Evolutionary conservation across 2,797 vertebrate species (phyloP), one percentile per base, ranked within the genome.

Genomic region (Glyptemys insculpta): DNA sequence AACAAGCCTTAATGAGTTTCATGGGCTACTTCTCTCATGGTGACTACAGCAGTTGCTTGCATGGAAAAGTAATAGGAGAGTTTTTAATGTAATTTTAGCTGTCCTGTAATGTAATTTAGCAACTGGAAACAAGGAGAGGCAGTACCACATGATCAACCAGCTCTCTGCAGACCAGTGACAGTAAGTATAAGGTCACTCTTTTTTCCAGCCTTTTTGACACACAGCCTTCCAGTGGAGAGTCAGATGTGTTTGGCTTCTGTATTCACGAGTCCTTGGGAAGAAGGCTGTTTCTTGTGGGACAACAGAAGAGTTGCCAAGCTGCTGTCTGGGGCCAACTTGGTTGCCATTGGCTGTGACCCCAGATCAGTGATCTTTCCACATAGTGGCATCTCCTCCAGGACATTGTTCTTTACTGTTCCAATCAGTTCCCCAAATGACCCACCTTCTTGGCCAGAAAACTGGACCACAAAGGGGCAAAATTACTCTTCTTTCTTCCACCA

Each of bases 31-130:
- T 85, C 90, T 90, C n/a, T 37, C 23, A 72, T 89, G 93, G 90
- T 96, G 94, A 97, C 80, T 92, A 74, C 74, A 94, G 94, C 94
- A 97, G 91, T 94, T 96, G 97, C 89, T 94, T 87, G 88, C 94
- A 23, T 93, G 96, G 97, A 96, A 95, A 95, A 97, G 94, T 87
- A 96, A 79, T 96, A 97, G 97, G 96, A 97, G 96, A 97, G 86
- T 97, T 97, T 97, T 96, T 95, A 92, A 96, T 97, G 4, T 97
- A 97, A 97, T 97, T 97, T 97, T 97, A 97, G 96, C 95, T 97
- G 96, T 97, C 95, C 96, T 97, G 95, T 94, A 97, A 96, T 97
- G 96, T 96, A 97, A 95, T 96, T 97, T 97, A 97, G 74, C 97
- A 97, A 96, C 97, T 97, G 96, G 96, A 97, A 97, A 94, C 41